These are phyloP conservation scores for Yponomeuta cagnagella DNA, from an alignment of 2,888 invertebrate species.

Conservation along the genomic window DNA sequence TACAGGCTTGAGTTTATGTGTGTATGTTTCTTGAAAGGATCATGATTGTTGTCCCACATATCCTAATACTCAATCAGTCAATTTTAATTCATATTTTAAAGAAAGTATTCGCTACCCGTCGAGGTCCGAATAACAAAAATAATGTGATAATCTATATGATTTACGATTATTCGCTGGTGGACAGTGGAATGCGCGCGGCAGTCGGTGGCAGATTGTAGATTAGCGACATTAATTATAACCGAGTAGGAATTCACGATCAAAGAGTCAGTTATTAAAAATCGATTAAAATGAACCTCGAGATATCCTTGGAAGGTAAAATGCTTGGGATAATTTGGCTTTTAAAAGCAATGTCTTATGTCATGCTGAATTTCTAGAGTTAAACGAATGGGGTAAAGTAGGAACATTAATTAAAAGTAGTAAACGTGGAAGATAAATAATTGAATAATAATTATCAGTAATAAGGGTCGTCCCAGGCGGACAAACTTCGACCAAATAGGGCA, in stretches of 20 bases:
- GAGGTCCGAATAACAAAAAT: too few relatives aligned
- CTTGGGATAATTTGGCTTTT: not conserved
- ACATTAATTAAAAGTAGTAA: too few relatives aligned
- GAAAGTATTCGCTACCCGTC: not conserved
- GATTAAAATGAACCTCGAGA: slow-evolving; percentile 4
- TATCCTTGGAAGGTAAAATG: slow-evolving; percentile 1
- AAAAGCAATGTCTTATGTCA: not conserved
- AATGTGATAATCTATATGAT: slow-evolving; percentile 29
- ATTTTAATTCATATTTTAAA: not conserved
- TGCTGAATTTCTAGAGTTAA: not conserved
- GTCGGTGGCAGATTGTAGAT: slow-evolving; percentile 71
- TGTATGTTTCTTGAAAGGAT: too few relatives aligned
- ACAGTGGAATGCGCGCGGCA: slow-evolving; percentile 40
- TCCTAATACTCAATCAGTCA: not conserved
- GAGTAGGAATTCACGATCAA: slow-evolving; percentile 43
- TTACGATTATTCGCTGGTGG: slow-evolving; percentile 30
- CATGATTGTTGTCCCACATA: too few relatives aligned
- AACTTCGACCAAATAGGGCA: too few relatives aligned
- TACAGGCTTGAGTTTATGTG: too few relatives aligned
- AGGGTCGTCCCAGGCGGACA: too few relatives aligned
- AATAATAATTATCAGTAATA: too few relatives aligned
- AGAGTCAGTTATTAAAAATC: slow-evolving; percentile 27
- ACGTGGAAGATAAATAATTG: too few relatives aligned
- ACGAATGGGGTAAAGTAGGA: not conserved
- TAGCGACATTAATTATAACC: slow-evolving; percentile 53